Percentiles rank a stretch among this genome's conserved stretches.
Evolutionary conservation across 2,113 vertebrate species (phyloP).

Genomic region (Lepisosteus osseus): DNA sequence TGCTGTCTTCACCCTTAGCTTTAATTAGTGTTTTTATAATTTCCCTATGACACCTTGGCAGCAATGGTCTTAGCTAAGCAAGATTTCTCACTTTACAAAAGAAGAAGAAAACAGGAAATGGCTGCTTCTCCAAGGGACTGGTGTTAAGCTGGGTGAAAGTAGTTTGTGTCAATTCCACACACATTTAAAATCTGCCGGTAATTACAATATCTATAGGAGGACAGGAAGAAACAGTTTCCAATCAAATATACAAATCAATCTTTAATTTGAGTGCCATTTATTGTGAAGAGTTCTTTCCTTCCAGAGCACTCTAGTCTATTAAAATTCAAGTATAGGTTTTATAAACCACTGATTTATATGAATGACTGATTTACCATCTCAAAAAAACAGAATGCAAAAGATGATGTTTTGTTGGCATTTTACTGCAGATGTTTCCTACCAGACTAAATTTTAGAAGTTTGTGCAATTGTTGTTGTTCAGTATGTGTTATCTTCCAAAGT

Average conservation of each 20-base stretch:
- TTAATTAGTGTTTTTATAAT: conserved; percentile 53
- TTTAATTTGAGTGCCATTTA: conserved; percentile 29
- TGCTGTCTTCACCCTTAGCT: conserved; percentile 40
- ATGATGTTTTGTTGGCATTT: no score
- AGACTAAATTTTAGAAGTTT: no score
- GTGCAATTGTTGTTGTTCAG: no score
- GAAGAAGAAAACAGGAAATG: conserved; percentile 29
- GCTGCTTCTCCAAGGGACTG: conserved; percentile 49
- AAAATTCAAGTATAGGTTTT: no score
- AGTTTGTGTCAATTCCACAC: conserved; percentile 58
- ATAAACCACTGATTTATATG: no score
- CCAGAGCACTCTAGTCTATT: no score
- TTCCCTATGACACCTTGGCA: conserved; percentile 31
- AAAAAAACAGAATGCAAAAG: no score
- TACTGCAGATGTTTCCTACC: no score
- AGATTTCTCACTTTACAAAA: background rate
- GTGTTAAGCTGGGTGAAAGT: conserved; percentile 56
- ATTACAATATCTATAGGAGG: conserved; percentile 61
- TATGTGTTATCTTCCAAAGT: no score
- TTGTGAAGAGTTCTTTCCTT: background rate
- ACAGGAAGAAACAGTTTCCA: conserved; percentile 47
- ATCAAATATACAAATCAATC: conserved; percentile 59
- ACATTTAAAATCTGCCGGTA: conserved; percentile 59
- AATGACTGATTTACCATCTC: no score
- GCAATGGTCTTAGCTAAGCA: background rate